These are phyloP conservation scores for Lycaon pictus DNA, from an alignment of 2,113 vertebrate species.

Conservation along the genomic window DNA sequence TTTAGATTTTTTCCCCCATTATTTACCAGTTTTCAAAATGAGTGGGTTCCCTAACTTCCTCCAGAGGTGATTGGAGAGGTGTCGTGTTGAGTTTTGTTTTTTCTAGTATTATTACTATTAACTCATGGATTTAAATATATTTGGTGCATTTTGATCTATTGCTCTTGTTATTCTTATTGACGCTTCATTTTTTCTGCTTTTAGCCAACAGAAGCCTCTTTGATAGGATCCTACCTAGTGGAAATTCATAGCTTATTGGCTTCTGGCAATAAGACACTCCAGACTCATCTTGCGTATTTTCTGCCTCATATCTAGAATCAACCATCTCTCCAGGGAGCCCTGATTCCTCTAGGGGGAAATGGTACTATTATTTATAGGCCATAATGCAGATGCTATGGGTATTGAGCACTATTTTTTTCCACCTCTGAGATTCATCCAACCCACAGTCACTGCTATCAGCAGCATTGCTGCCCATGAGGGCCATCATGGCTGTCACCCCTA, in stretches of 20 bases:
- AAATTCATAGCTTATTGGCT: neutral
- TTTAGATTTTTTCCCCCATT: neutral
- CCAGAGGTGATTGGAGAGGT: neutral
- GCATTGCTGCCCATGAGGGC: neutral
- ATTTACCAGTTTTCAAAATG: constrained; percentile 33
- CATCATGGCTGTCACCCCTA: neutral
- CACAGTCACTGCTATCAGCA: neutral
- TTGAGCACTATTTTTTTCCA: neutral
- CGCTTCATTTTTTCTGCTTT: neutral
- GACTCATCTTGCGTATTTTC: neutral
- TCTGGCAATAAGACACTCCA: neutral
- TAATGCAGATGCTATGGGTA: neutral
- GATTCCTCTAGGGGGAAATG: neutral
- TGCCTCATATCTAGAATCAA: neutral
- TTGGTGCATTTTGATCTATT: neutral
- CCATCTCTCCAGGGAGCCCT: neutral
- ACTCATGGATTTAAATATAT: neutral
- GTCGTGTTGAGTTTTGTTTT: neutral
- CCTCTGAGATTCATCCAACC: neutral
- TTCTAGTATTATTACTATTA: neutral
- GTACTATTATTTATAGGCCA: neutral
- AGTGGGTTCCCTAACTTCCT: neutral
- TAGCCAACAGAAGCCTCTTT: neutral
- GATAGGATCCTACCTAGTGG: neutral
- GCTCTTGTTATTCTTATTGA: neutral